phyloP scores from a whole-genome alignment of 92 coral and sea anemone genomes.

The Parazoanthus darwini region DNA sequence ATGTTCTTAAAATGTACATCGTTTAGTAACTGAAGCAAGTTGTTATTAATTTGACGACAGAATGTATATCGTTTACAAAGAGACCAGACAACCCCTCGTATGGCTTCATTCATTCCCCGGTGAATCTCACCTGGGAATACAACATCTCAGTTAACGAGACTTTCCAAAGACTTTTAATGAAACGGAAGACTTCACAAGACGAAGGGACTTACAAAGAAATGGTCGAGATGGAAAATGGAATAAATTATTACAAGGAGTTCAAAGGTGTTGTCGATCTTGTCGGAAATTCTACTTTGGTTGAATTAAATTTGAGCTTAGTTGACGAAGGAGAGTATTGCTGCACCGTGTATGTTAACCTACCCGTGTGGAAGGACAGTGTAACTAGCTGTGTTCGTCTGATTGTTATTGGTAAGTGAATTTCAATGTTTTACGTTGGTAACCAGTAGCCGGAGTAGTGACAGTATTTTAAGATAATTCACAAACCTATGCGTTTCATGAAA shows the following conservation, averaged over 20 bases:
- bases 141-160: not conserved
- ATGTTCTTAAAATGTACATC: not conserved
- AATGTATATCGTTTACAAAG: constrained; percentile 1
- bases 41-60: not conserved
- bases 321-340: constrained; percentile 27
- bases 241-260: not conserved
- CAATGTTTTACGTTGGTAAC: too few species aligned
- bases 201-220: not conserved
- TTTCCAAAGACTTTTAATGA: not conserved
- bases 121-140: constrained; percentile 2
- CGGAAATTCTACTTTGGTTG: constrained; percentile 1
- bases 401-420: constrained; percentile 4
- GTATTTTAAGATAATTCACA: too few species aligned
- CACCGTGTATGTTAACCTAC: not conserved
- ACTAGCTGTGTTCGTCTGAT: constrained; percentile 1
- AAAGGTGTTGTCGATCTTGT: not conserved
- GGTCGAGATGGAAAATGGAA: constrained; percentile 7
- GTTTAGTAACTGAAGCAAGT: not conserved
- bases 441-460: too few species aligned
- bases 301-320: constrained; percentile 1
- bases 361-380: not conserved
- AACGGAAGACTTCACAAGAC: not conserved
- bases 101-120: not conserved
- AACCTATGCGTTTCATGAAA: too few species aligned
- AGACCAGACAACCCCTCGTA: not conserved